Base-by-base conservation (phyloP, 1,140 invertebrate species). In the Drosophila arizonae region DNA sequence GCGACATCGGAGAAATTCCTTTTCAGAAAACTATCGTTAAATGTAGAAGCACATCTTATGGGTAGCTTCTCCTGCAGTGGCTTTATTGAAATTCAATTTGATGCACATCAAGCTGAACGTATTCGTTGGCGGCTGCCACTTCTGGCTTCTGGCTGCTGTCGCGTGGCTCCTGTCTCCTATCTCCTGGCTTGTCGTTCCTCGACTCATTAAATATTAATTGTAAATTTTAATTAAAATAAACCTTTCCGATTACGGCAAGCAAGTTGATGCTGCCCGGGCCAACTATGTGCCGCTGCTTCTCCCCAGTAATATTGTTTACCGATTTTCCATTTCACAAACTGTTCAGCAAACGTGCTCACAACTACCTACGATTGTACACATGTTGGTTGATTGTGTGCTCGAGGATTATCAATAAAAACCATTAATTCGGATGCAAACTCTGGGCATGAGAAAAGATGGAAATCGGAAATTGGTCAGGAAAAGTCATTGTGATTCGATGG, bases 161-260 rank as follows among this genome's bases (percentile, higher is more conserved):
- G 21, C 21, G 1, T 24, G 21, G 1, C 21, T 24, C 21, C 21
- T 24, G 21, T 24, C 2, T 43, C 13, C 41, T 43, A 6, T 15
- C 41, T 45, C 43, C 6, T 45, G 43, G 1, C n/a, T 45, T n/a
- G 79, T 84, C 77, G 84, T 56, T 80, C 52, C 57, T 52, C 48
- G 58, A 84, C 84, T 88, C 80, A 88, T 88, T 88, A 89, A 88
- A 87, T 88, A 88, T 88, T 88, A 88, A 88, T 88, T 88, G 84
- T 84, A 89, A 88, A 88, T 88, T 88, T 88, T 88, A 88, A 88
- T 88, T 88, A 84, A 88, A 88, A 88, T 84, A 89, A 89, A 89
- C 85, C 77, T 71, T 77, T 80, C 71, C 72, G 79, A 88, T 71
- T 81, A 74, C 74, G 68, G 58, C 48, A 50, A 50, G 52, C 21